These are phyloP conservation scores for Rostratula benghalensis DNA, from an alignment of 2,113 vertebrate species.

Conservation along the genomic window DNA sequence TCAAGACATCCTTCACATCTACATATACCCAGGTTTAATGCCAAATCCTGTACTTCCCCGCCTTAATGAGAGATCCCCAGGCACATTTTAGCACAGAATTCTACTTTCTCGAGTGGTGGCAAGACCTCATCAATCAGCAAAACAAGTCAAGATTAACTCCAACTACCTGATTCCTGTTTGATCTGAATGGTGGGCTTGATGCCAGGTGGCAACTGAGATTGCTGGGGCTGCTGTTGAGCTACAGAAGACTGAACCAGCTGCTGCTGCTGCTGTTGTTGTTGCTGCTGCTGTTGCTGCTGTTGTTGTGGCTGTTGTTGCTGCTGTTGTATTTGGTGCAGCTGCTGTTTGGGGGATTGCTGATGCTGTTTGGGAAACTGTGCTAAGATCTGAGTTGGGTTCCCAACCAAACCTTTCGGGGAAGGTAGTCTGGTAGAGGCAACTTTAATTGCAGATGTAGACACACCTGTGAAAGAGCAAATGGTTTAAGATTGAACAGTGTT, in stretches of 20 bases:
- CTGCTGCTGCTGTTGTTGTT: conserved; percentile 70
- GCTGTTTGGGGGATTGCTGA: conserved; percentile 86
- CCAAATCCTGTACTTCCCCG: background rate
- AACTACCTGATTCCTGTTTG: conserved; percentile 96
- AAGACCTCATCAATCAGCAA: background rate
- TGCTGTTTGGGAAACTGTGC: conserved; percentile 93
- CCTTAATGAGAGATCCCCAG: background rate
- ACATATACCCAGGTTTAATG: background rate
- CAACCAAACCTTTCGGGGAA: conserved; percentile 90
- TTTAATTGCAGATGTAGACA: conserved; percentile 88
- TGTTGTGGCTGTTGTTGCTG: conserved; percentile 83
- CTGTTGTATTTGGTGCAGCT: conserved; percentile 76
- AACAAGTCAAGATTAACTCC: background rate
- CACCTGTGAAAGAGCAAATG: conserved; percentile 70
- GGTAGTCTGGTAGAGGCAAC: conserved; percentile 89
- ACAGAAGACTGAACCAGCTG: conserved; percentile 70
- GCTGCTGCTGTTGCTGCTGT: conserved; percentile 69
- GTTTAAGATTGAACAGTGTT: background rate
- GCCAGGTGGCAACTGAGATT: conserved; percentile 75
- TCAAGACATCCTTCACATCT: background rate
- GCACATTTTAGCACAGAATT: background rate
- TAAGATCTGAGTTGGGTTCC: conserved; percentile 89
- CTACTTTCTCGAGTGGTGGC: background rate
- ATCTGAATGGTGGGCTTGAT: conserved; percentile 97
- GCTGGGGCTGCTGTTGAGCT: conserved; percentile 74